Evolutionary conservation across 2,113 vertebrate genomes (phyloP), one percentile per base, ranked within the genome.

Genomic region (Myotis brandtii): DNA sequence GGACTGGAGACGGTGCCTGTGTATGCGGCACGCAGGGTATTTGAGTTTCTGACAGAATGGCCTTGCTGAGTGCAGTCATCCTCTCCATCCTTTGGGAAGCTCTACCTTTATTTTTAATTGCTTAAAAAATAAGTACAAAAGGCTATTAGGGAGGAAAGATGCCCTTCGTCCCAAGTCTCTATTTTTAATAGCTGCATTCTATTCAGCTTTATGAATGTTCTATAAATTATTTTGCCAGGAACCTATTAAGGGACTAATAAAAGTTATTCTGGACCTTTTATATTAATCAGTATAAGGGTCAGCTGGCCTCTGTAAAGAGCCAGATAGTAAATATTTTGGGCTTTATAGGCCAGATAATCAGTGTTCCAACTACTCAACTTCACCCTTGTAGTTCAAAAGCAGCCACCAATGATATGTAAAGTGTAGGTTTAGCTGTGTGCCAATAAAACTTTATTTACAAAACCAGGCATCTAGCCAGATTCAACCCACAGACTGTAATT

Each of bases 361-460:
- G 66, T 17, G 4, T 18, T 56, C 0, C n/a, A 79, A 10, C 52
- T 14, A 48, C 59, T 56, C 67, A 52, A 8, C 59, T 66, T 27
- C n/a, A 32, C 46, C 46, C 70, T 72, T 25, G 11, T 17, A 46
- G 32, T 59, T 84, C 88, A 56, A 30, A 66, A 70, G 72, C 27
- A 79, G 89, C 37, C 32, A 10, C 0, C 8, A 25, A 25, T 25
- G 9, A n/a, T 54, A 25, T 66, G 46, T 48, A 59, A 27, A 40
- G 23, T 79, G 40, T 40, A 32, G 50, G 52, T 17, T 14, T 62
- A 50, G 52, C 72, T 72, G 46, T n/a, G 20, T 80, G 59, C 59
- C 84, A 69, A 59, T 88, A 95, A 83, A 88, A 87, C 84, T 56
- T 87, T 76, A 76, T 67, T 92, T 87, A 83, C 14, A 82, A 88